Evolutionary conservation across 30 jellyfish, hydroid and myxozoan species (phyloP), one percentile per base, ranked within the genome.

Genomic region (Turritopsis rubra): DNA sequence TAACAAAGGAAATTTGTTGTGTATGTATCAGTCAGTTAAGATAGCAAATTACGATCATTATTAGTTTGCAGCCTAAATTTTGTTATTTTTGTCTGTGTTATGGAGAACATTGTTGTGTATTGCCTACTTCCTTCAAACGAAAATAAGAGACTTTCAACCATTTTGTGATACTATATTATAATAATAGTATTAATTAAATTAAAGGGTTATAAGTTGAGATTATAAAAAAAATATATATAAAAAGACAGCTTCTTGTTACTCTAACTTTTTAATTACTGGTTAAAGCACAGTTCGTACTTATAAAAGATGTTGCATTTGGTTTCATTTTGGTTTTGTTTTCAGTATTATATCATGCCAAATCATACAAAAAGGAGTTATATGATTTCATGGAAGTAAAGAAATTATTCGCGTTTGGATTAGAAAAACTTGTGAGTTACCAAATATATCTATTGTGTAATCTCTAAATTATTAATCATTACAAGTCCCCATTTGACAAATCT

Each of bases 341-440:
- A 92, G 98, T 92, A 7, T 89, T 87, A 5, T 92, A 87, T 53
- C 94, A 84, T 70, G 82, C 95, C 68, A 84, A 91, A 23, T 78
- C 82, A 0, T 92, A 86, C 85, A 83, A 84, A 41, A 92, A 92
- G 71, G 98, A 92, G 53, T 88, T 95, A 1, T 95, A 87, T 80
- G 88, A 88, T 70, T 89, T 91, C 21, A 86, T 81, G 23, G 98
- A 92, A 84, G 98, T 92, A 17, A 92, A 92, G 75, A 87, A 87
- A 65, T 79, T 92, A 73, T 91, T 92, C 54, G 98, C 98, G 1
- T 92, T 84, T 85, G 98, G 95, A 23, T 92, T 92, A n/a, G 98
- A 92, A 60, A 92, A 82, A 79, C 80, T 90, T 75, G 97, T 90
- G 54, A 79, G 95, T 66, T 66, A 3, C 76, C 29, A 21, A 21